Base-by-base conservation (phyloP, 35 echinoderm and acorn worm species). In the Anneissia japonica region DNA sequence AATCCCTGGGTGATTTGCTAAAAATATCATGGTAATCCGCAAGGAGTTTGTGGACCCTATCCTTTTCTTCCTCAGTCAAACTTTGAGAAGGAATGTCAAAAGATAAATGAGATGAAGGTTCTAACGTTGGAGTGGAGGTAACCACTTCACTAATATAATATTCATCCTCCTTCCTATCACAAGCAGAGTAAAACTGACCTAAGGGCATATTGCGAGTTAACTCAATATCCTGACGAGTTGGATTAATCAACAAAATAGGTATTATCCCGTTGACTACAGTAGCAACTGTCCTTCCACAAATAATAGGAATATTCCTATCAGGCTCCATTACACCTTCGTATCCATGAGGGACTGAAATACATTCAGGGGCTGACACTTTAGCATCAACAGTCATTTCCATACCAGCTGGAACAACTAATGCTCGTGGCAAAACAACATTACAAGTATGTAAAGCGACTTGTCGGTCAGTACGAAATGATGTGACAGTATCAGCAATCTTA, bases 271-370 rank as follows among this genome's bases (percentile, higher is more conserved):
- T 84, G 31, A 64, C 82, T 64, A 56, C 82, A 12, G 11, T 72
- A 7, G n/a, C 35, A 72, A 84, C 28, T 7, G 82, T 34, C n/a
- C 82, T 56, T 34, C 41, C 82, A 56, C 41, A 33, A 45, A 84
- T 14, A 33, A 84, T 56, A 19, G 82, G 40, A 32, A 56, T 56
- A 84, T 56, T 19, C 14, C 38, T 64, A 56, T 84, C 45, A 10
- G 82, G 82, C 72, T 84, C 82, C 82, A 84, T 72, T 4, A 84
- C 82, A 64, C 82, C 82, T 34, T 56, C 43, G 34, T 56, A 84
- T 13, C 33, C 82, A 35, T 84, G 31, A 0, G 82, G 82, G 32
- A 38, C n/a, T 32, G 34, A 56, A 72, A 38, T 5, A 45, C 32
- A 56, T 1, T 72, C 82, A 72, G 46, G 82, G 19, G 82, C 43